Evolutionary conservation across 2,797 vertebrate species (phyloP), one percentile per base, ranked within the genome.

Genomic region (Alauda arvensis): DNA sequence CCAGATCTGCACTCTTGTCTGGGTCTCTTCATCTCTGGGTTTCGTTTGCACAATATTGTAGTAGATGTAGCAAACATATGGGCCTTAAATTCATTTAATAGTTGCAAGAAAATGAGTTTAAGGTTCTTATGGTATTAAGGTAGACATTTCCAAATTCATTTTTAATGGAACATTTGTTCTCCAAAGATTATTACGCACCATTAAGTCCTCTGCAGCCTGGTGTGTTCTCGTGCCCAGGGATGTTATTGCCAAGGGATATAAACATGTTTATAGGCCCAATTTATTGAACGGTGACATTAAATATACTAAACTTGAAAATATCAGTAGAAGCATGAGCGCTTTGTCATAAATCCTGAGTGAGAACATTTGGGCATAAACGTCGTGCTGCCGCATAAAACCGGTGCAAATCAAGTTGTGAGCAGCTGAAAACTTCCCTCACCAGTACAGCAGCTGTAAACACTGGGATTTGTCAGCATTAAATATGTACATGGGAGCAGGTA

Each of bases 161-260:
- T 91, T 94, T 94, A 93, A 87, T 94, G 87, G 93, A 87, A 90
- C 90, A 85, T 91, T 93, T 93, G 90, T 95, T 95, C 85, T 93
- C 85, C 72, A 63, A 85, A 87, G 90, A 85, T 92, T 78, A 85
- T 94, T 81, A 85, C 6, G 28, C 18, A 0, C 79, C 90, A 85
- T 94, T 94, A 92, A 88, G 77, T 81, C 77, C 63, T 81, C 60
- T 40, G 53, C 79, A 80, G 82, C 26, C 46, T 77, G 39, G 34
- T 83, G 53, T 8, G 2, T 89, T 87, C 85, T 83, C 1, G 2
- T 83, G 83, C 77, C 85, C 48, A 39, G 80, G 61, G 83, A 66
- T 87, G 40, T 83, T 85, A 59, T 48, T 78, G 80, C 88, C 71
- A 31, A 74, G 48, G 80, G 87, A 87, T 55, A 83, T 77, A 90